Conservation (phyloP, 2,113 vertebrate genomes). For the Rhizomys pruinosus region DNA sequence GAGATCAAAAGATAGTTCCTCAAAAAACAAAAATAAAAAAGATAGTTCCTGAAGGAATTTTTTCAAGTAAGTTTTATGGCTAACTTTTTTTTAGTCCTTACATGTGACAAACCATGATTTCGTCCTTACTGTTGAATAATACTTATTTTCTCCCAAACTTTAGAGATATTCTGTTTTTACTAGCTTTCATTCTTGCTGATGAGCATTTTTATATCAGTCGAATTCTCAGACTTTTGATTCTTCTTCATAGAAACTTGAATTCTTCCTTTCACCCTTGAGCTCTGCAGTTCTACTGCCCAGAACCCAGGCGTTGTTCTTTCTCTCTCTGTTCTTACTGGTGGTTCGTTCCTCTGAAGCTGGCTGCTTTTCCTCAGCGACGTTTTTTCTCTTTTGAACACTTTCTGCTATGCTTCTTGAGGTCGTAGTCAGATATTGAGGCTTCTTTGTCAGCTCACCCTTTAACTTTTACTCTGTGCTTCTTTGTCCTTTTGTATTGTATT, state of each 20-base stretch:
- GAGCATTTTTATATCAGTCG: neutral
- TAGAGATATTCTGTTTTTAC: neutral
- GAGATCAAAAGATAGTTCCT: no score
- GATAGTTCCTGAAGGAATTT: neutral
- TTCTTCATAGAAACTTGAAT: neutral
- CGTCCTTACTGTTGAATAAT: neutral
- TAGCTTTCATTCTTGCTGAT: neutral
- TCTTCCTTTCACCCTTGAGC: neutral
- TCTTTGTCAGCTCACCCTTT: neutral
- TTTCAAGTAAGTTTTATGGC: neutral
- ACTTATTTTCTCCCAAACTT: neutral
- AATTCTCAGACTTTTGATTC: neutral
- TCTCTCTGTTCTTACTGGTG: neutral
- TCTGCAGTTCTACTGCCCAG: neutral
- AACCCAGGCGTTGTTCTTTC: neutral
- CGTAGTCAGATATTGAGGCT: neutral
- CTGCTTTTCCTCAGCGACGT: neutral
- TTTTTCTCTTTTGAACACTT: neutral
- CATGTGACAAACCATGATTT: neutral
- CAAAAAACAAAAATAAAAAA: no score
- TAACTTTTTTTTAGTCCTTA: neutral
- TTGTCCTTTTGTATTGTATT: conserved; percentile 3
- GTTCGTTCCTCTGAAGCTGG: conserved; percentile 1
- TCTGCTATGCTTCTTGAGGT: conserved; percentile 36
- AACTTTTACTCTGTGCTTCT: conserved; percentile 4